Conservation (phyloP, 2,797 vertebrate genomes). For the Anisognathus igniventris region DNA sequence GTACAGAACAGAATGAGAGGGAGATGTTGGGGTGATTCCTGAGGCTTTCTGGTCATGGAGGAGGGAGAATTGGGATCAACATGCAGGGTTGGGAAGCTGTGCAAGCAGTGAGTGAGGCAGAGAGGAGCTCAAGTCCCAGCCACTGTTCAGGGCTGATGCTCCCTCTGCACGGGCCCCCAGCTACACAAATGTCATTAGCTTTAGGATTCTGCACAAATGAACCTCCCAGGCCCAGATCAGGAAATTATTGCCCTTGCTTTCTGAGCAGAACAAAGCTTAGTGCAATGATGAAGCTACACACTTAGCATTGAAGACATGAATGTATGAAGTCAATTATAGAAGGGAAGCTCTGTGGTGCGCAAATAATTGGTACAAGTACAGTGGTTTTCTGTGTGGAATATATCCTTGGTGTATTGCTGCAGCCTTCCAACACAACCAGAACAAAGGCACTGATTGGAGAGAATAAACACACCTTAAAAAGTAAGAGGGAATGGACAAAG, state of each 20-base stretch:
- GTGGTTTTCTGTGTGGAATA: background rate
- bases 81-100: background rate
- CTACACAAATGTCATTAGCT: conserved; percentile 2
- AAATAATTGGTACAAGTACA: conserved; percentile 24
- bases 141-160: accelerated
- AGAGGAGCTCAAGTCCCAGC: background rate
- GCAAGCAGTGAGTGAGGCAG: background rate
- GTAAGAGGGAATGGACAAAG: background rate
- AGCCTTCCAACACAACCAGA: background rate
- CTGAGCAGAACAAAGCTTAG: conserved; percentile 36
- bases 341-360: background rate
- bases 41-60: background rate
- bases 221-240: conserved; percentile 9
- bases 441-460: background rate
- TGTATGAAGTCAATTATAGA: conserved; percentile 51
- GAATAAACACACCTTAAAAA: background rate
- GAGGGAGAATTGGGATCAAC: background rate
- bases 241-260: conserved; percentile 33
- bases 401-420: background rate
- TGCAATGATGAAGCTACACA: conserved; percentile 23
- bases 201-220: conserved; percentile 4
- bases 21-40: background rate
- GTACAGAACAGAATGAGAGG: background rate
- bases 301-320: conserved; percentile 14
- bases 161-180: background rate